Evolutionary conservation across 2,888 invertebrate genomes (phyloP).

Genomic region (Melipona beecheii): DNA sequence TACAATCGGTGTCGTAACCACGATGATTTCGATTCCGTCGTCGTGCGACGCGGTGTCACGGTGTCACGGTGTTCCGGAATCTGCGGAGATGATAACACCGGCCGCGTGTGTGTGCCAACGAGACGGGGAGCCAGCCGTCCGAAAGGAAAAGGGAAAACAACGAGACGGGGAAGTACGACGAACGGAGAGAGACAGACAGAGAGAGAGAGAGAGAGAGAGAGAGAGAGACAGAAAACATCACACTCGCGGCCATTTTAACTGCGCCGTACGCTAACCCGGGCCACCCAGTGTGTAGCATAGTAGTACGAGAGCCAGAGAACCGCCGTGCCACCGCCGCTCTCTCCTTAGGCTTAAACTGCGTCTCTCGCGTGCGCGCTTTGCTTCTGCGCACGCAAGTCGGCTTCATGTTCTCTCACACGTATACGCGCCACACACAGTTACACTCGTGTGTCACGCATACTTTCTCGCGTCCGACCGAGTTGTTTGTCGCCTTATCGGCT

Average conservation of each 20-base stretch:
- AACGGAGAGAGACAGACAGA: conserved; percentile 9
- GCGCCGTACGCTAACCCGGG: conserved; percentile 70
- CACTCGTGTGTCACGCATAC: conserved; percentile 31
- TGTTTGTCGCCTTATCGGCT: conserved; percentile 4
- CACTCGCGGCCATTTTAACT: conserved; percentile 72
- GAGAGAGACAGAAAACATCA: conserved; percentile 51
- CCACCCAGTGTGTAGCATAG: conserved; percentile 71
- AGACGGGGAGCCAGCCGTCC: conserved; percentile 14
- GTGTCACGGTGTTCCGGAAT: conserved; percentile 1
- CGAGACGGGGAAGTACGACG: background rate
- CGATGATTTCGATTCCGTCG: conserved; percentile 4
- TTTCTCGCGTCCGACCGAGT: conserved; percentile 12
- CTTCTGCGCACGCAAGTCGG: conserved; percentile 67
- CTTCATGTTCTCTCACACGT: conserved; percentile 48
- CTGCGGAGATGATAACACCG: background rate
- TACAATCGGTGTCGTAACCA: background rate
- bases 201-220: background rate
- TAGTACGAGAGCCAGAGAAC: conserved; percentile 54
- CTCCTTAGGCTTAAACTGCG: conserved; percentile 67
- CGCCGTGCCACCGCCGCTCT: conserved; percentile 55
- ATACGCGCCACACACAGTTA: conserved; percentile 26
- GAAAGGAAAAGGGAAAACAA: conserved; percentile 13
- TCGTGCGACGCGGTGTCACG: conserved; percentile 17
- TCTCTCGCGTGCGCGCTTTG: conserved; percentile 67
- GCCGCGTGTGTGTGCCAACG: conserved; percentile 33